Evolutionary conservation across 64 coral and sea anemone species (phyloP).

Genomic region (Pachyseris speciosa): DNA sequence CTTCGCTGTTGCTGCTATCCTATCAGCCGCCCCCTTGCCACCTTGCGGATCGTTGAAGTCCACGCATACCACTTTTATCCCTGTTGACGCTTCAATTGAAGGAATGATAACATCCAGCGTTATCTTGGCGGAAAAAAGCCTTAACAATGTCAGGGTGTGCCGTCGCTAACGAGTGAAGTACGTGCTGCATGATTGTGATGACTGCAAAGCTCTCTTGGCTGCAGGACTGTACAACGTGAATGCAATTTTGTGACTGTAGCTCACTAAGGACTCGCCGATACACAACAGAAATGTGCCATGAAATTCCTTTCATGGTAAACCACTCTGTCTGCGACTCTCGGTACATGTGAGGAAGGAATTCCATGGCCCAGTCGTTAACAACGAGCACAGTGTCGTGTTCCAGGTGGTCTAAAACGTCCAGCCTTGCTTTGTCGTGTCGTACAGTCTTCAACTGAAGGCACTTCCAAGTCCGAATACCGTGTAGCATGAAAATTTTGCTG

Average conservation of each 20-base stretch:
- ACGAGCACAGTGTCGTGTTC: neutral
- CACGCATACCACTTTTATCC: conserved; percentile 5
- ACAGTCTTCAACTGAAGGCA: neutral
- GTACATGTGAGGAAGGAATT: neutral
- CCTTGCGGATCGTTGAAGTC: conserved; percentile 58
- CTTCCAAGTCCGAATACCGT: conserved; percentile 26
- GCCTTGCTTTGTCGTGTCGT: conserved; percentile 9
- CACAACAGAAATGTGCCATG: neutral
- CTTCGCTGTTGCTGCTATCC: conserved; percentile 27
- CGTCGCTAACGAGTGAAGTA: neutral
- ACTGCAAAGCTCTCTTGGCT: neutral
- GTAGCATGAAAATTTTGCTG: neutral
- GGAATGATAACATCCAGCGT: conserved; percentile 48
- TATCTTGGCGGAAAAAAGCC: conserved; percentile 26
- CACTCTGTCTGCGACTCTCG: neutral
- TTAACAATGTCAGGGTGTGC: neutral
- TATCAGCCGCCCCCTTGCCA: conserved; percentile 15
- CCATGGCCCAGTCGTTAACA: neutral
- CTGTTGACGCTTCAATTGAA: neutral
- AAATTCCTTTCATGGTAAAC: neutral
- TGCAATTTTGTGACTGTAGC: neutral
- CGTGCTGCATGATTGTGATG: neutral
- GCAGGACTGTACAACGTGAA: neutral
- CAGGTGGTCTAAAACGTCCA: conserved; percentile 23
- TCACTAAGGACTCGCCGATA: neutral